phyloP scores from a whole-genome alignment of 2,797 vertebrate genomes.

The Hemitrygon akajei region DNA sequence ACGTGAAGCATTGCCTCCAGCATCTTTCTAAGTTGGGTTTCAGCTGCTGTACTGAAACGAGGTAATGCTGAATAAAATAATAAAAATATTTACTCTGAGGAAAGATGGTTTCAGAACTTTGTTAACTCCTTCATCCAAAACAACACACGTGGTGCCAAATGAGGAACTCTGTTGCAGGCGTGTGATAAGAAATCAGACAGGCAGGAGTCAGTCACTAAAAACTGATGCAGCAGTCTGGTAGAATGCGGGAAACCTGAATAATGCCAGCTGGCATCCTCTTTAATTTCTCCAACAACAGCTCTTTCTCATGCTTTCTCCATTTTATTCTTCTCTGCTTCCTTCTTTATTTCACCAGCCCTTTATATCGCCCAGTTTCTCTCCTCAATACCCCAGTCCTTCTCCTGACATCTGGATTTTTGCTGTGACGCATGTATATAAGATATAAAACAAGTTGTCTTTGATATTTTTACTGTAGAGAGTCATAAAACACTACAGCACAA shows the following conservation, averaged over 20 bases:
- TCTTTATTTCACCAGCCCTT: not conserved
- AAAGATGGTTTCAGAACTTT: not conserved
- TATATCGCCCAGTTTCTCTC: not conserved
- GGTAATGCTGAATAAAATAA: not conserved
- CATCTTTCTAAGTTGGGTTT: not conserved
- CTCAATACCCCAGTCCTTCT: not conserved
- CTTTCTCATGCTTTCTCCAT: not conserved
- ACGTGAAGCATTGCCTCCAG: conserved; percentile 21
- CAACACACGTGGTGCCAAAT: not conserved
- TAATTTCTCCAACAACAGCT: not conserved
- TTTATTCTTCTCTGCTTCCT: not conserved
- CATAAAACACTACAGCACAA: no score
- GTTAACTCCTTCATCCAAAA: conserved; percentile 5
- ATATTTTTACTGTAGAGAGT: not conserved
- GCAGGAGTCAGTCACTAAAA: not conserved
- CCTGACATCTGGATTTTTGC: not conserved
- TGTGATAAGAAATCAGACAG: not conserved
- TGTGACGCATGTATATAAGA: not conserved
- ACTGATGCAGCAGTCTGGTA: not conserved
- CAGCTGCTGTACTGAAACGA: not conserved
- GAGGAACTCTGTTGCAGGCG: not conserved
- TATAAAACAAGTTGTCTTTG: not conserved
- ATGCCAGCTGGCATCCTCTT: not conserved
- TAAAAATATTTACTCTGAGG: not conserved
- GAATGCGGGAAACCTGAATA: not conserved